phyloP scores from a whole-genome alignment of 2,113 vertebrate species.

The Phrynocephalus versicolor region DNA sequence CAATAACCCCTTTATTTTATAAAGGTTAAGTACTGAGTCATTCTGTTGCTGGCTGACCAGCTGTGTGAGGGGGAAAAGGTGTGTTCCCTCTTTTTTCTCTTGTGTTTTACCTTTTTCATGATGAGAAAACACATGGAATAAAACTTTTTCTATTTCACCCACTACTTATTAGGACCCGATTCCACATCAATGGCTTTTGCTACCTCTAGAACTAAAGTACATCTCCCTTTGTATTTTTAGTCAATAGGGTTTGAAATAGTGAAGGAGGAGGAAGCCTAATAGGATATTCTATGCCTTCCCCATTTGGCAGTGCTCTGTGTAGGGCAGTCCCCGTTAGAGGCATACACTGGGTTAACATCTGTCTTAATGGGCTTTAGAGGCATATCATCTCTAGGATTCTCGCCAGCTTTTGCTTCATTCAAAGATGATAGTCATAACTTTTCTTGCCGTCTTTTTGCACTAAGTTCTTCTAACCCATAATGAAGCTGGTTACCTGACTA shows the following conservation, averaged over 20 bases:
- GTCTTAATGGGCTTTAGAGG: not conserved
- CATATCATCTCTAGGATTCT: not conserved
- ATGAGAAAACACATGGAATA: not conserved
- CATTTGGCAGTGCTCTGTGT: not conserved
- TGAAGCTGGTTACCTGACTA: not conserved
- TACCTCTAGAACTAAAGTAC: not conserved
- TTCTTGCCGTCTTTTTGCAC: not conserved
- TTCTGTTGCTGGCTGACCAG: not conserved
- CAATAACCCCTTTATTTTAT: not conserved
- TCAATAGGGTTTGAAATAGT: not conserved
- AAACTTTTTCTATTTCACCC: not conserved
- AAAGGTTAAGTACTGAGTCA: not conserved
- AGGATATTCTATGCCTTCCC: not conserved
- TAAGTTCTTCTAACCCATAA: not conserved
- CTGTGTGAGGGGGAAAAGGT: not conserved
- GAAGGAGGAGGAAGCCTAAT: not conserved
- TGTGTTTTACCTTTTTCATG: not conserved
- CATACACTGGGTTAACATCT: not conserved
- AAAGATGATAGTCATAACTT: not conserved
- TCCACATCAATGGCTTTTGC: not conserved
- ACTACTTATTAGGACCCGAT: not conserved
- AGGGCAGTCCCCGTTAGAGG: too few species aligned
- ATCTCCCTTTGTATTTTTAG: not conserved
- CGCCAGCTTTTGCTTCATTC: not conserved
- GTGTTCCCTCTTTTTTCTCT: too few species aligned